Percentiles rank a stretch among this genome's conserved stretches.
phyloP scores from a whole-genome alignment of 2,797 vertebrate species.

The Dryobates pubescens region DNA sequence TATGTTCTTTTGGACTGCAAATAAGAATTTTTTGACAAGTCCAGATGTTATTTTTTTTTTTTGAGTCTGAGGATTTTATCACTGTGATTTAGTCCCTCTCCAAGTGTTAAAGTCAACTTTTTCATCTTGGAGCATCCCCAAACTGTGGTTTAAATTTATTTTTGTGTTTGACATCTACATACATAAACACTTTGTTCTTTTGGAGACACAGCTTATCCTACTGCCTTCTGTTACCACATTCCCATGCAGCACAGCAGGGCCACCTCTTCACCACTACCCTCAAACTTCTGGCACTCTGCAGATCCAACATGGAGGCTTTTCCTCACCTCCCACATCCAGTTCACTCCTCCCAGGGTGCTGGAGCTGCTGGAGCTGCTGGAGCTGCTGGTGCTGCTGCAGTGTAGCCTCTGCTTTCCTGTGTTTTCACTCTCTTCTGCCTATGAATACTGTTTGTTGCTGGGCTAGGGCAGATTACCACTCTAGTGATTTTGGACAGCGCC shows the following conservation, averaged over 20 bases:
- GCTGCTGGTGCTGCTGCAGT: neutral
- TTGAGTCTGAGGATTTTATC: neutral
- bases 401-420: neutral
- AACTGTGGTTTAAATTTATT: neutral
- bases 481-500: neutral
- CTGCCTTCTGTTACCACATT: neutral
- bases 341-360: neutral
- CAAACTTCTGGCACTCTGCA: fast-evolving
- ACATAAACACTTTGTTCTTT: neutral
- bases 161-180: neutral
- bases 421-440: neutral
- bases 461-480: neutral
- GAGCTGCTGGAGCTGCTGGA: neutral
- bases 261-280: fast-evolving
- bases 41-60: neutral
- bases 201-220: neutral
- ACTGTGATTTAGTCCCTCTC: neutral
- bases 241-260: fast-evolving
- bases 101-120: neutral
- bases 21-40: neutral
- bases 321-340: neutral
- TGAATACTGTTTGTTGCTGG: neutral
- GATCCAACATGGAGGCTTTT: neutral
- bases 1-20: neutral
- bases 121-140: neutral